Evolutionary conservation across 2,113 vertebrate species (phyloP).

Genomic region (Siniperca chuatsi): DNA sequence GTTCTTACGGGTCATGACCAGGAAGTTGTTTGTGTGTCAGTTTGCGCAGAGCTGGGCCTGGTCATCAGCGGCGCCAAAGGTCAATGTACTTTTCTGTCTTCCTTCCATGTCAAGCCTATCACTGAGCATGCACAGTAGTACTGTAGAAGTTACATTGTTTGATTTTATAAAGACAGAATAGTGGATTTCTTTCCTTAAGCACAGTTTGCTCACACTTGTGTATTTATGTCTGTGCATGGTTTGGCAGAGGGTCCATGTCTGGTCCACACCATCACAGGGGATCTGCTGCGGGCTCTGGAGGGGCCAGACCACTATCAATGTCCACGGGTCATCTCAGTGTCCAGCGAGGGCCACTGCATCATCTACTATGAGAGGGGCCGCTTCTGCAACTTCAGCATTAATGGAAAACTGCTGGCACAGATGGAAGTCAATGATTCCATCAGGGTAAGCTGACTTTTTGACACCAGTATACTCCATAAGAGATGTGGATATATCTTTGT

Average conservation of each 20-base stretch:
- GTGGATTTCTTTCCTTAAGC: not conserved
- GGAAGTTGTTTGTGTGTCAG: conserved; percentile 96
- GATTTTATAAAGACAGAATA: not conserved
- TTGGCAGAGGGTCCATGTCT: conserved; percentile 95
- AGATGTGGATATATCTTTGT: not conserved
- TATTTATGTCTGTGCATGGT: not conserved
- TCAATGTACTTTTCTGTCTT: conserved; percentile 74
- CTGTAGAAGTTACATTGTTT: not conserved
- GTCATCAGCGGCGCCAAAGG: conserved; percentile 99
- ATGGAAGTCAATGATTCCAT: conserved; percentile 97
- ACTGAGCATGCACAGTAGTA: not conserved
- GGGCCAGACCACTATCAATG: conserved; percentile 92
- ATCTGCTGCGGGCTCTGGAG: conserved; percentile 95
- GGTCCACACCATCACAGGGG: conserved; percentile 98
- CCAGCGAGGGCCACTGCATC: conserved; percentile 97
- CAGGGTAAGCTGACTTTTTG: conserved; percentile 83
- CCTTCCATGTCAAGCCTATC: not conserved
- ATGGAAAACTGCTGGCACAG: conserved; percentile 96
- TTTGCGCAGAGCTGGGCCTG: conserved; percentile 97
- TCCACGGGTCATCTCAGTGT: conserved; percentile 95
- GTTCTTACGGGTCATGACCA: conserved; percentile 98
- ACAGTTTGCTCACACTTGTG: not conserved
- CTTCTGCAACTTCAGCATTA: conserved; percentile 99
- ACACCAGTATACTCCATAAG: not conserved
- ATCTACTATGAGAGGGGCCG: conserved; percentile 95